Evolutionary conservation across 1,140 invertebrate genomes (phyloP).

Genomic region (Drosophila mojavensis): DNA sequence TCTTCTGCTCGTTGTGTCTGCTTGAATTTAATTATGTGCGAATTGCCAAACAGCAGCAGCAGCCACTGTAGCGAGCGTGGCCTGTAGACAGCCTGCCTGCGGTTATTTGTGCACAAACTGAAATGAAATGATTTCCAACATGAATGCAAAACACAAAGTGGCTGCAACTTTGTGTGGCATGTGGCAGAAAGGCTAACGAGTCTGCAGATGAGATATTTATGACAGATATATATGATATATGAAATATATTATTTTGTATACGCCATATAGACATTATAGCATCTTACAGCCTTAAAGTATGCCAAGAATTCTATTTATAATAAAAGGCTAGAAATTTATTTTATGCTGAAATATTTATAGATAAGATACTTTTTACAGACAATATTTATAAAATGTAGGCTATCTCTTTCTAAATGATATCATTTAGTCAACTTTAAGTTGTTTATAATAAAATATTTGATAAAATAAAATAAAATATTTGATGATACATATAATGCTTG

Average conservation of each 20-base stretch:
- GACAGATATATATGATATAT: no score
- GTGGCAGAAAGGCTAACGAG: not conserved
- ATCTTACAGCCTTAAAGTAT: not conserved
- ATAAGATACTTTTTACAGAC: no score
- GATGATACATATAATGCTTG: no score
- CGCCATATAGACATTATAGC: not conserved
- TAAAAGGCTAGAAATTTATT: not conserved
- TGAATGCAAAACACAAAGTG: slow-evolving; percentile 13
- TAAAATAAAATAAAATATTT: no score
- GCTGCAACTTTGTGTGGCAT: slow-evolving; percentile 9
- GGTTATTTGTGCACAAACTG: not conserved
- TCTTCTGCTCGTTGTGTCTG: slow-evolving; percentile 21
- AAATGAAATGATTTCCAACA: not conserved
- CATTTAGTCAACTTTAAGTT: no score
- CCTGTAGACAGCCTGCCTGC: not conserved
- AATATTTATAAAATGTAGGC: no score
- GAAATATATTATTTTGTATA: no score
- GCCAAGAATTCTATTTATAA: not conserved
- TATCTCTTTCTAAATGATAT: no score
- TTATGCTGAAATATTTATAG: no score
- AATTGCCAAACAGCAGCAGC: slow-evolving; percentile 37
- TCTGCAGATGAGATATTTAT: no score
- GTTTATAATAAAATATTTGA: no score
- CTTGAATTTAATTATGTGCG: slow-evolving; percentile 75
- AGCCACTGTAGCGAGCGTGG: no score